Base-by-base conservation (phyloP, 2,888 invertebrate genomes). In the Omphaloscelis lunosa region DNA sequence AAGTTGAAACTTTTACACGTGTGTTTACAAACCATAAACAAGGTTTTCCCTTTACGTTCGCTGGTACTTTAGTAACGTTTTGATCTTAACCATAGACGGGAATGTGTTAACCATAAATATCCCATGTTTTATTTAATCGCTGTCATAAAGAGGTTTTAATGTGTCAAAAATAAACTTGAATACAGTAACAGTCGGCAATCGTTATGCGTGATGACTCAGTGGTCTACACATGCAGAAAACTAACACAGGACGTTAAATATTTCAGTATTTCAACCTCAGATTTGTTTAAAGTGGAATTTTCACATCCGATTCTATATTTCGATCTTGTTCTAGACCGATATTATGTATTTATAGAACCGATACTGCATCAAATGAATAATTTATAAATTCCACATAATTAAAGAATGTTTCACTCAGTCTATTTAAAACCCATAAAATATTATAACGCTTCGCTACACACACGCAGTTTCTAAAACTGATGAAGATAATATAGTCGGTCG, bases 1-100 rank as follows among this genome's bases (percentile, higher is more conserved):
- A 92, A 93, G 86, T 87, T 87, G 85, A 75, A 81, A 83, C 87
- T 88, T 88, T 86, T 89, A 88, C 87, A 87, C 83, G 86, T 89
- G 84, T 89, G 83, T 79, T 86, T 86, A 85, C 85, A 75, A 88
- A 77, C 75, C 77, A 88, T 86, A 83, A 86, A 89, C 86, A 81
- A 87, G 89, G 79, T 87, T 91, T 91, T 89, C 88, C 86, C 87
- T 88, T 88, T 81, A 80, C 82, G 73, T 79, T 66, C 61, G 17
- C 70, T 75, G 27, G 29, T 81, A 74, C 85, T 82, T 56, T 73
- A 77, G 69, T 51, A 67, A 63, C 77, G 73, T 84, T 85, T 85
- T 72, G 78, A 84, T 85, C 85, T 82, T 70, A 85, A 85, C 83
- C 83, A 82, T 75, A 66, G 77, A 72, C 75, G 61, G 72, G 82